phyloP scores from a whole-genome alignment of 2,888 invertebrate genomes.

The Ochropacha duplaris region DNA sequence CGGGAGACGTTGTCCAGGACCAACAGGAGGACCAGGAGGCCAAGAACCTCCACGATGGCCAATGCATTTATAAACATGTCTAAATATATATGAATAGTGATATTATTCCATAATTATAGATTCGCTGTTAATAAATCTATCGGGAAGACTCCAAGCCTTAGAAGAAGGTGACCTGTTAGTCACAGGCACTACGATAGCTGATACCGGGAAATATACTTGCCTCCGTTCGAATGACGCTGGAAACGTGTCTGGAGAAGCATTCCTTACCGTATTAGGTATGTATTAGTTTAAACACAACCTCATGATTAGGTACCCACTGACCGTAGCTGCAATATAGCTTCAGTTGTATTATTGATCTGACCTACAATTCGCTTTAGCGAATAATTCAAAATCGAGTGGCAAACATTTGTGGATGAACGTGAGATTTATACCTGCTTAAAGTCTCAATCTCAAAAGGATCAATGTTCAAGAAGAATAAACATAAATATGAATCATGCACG shows the following conservation, averaged over 20 bases:
- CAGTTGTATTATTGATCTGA: neutral
- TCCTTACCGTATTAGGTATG: constrained; percentile 91
- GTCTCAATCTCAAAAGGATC: no score
- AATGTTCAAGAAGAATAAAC: no score
- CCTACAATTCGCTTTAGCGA: neutral
- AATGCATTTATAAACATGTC: neutral
- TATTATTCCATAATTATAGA: constrained; percentile 44
- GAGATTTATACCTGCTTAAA: no score
- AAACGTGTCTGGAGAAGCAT: constrained; percentile 90
- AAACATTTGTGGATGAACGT: no score
- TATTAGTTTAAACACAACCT: constrained; percentile 1
- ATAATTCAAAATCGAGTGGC: no score
- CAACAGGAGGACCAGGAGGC: no score
- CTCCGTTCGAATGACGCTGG: constrained; percentile 95
- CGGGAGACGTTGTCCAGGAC: no score
- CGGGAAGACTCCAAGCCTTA: constrained; percentile 91
- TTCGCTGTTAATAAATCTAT: constrained; percentile 72
- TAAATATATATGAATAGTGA: constrained; percentile 2
- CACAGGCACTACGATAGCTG: constrained; percentile 90
- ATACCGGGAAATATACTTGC: constrained; percentile 95
- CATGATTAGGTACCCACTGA: neutral
- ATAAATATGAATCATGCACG: no score
- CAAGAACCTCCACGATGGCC: no score
- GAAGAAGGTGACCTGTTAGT: constrained; percentile 95
- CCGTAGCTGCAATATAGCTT: neutral